phyloP scores from a whole-genome alignment of 2,797 vertebrate species.

The Heliangelus exortis region DNA sequence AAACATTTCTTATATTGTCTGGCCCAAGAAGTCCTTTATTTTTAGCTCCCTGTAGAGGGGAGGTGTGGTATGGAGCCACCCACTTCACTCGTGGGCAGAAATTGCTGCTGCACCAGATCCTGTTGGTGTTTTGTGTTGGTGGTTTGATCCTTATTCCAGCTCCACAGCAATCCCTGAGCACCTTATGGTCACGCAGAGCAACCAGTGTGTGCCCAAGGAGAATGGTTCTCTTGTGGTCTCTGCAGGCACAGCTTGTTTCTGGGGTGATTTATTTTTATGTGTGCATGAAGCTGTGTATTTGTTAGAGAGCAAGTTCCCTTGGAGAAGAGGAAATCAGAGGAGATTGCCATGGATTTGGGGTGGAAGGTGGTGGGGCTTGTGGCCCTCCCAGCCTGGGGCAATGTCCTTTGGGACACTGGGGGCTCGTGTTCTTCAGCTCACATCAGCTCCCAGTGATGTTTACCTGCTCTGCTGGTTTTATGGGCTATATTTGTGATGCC shows the following conservation, averaged over 20 bases:
- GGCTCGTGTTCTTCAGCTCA: not conserved
- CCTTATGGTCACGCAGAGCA: no score
- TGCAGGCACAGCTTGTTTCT: no score
- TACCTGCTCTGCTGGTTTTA: not conserved
- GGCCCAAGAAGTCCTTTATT: conserved; percentile 30
- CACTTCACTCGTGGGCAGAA: no score
- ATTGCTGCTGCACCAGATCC: no score
- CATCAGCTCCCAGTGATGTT: not conserved
- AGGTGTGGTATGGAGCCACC: not conserved
- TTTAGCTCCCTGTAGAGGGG: not conserved
- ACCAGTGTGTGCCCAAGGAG: no score
- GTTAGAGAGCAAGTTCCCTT: not conserved
- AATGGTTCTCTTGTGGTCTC: no score
- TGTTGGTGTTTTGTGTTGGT: no score
- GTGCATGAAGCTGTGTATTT: not conserved
- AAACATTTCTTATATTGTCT: conserved; percentile 67
- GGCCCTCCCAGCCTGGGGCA: not conserved
- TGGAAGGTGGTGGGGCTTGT: not conserved
- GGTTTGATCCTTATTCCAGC: no score
- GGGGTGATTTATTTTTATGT: no score
- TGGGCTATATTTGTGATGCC: not conserved
- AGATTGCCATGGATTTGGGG: no score
- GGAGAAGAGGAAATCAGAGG: not conserved
- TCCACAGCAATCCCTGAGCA: no score
- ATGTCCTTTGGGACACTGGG: not conserved